Percentiles rank a stretch among this genome's conserved stretches.
These are phyloP conservation scores for Nezara viridula DNA, from an alignment of 2,888 invertebrate genomes.

Conservation along the genomic window DNA sequence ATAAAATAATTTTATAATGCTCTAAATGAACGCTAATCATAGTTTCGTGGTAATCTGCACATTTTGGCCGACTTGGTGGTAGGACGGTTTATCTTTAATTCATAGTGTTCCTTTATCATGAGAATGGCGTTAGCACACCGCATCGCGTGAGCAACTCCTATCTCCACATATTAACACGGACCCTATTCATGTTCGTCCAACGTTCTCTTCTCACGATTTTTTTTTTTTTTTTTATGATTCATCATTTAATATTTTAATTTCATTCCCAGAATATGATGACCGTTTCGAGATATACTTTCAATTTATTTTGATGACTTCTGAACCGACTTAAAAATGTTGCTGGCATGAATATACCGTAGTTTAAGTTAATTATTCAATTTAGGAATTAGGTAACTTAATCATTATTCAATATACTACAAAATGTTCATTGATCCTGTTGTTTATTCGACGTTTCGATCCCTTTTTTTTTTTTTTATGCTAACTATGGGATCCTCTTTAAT, in stretches of 20 bases:
- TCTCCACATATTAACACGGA: constrained; percentile 32
- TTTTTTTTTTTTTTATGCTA: no score
- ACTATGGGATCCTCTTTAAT: no score
- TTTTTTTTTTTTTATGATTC: background rate
- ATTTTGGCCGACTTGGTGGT: background rate
- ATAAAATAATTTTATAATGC: background rate
- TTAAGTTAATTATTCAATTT: no score
- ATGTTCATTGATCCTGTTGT: no score
- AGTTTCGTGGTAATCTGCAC: background rate
- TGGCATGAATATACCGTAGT: no score
- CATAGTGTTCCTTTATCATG: constrained; percentile 19
- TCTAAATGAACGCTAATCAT: background rate
- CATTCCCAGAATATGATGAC: constrained; percentile 16
- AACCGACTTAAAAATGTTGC: no score
- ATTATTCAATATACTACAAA: no score
- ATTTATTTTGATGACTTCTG: background rate
- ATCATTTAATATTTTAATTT: background rate
- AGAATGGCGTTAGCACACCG: constrained; percentile 18
- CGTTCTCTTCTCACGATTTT: constrained; percentile 13
- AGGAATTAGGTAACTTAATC: no score
- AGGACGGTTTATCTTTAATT: background rate
- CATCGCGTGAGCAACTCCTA: constrained; percentile 7
- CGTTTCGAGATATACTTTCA: background rate
- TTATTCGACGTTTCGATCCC: no score
- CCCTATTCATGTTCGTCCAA: background rate